Evolutionary conservation across 1,140 invertebrate genomes (phyloP).

Genomic region (Heterodera schachtii): DNA sequence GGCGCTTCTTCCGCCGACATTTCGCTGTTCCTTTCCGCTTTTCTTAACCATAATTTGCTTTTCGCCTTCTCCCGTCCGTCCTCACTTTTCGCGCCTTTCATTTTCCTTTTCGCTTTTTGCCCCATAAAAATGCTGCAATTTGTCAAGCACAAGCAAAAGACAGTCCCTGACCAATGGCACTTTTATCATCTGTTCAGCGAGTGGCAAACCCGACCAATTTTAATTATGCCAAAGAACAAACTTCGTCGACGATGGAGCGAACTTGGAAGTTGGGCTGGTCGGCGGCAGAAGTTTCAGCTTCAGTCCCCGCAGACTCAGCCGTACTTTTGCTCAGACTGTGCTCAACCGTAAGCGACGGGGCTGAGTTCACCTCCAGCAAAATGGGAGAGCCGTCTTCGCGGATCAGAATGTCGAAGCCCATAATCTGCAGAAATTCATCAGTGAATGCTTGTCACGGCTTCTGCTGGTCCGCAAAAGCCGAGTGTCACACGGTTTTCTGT

Average conservation of each 20-base stretch:
- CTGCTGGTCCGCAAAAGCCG: too few species aligned
- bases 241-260: slow-evolving; percentile 64
- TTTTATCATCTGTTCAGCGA: slow-evolving; percentile 59
- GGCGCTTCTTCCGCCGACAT: neutral
- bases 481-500: too few species aligned
- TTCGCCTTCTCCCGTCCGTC: neutral
- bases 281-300: neutral
- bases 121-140: slow-evolving; percentile 52
- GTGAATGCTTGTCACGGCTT: neutral
- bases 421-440: slow-evolving; percentile 64
- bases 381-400: slow-evolving; percentile 67
- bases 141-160: slow-evolving; percentile 57
- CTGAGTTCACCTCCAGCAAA: slow-evolving; percentile 69
- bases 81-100: neutral
- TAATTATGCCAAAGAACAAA: slow-evolving; percentile 13
- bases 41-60: neutral
- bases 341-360: slow-evolving; percentile 69
- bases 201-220: neutral
- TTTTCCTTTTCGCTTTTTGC: slow-evolving; percentile 2
- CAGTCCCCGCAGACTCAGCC: neutral
- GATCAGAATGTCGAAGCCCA: slow-evolving; percentile 69
- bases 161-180: slow-evolving; percentile 60
- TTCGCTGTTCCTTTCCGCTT: neutral
- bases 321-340: slow-evolving; percentile 43
- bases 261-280: slow-evolving; percentile 34